phyloP scores from a whole-genome alignment of 1,140 invertebrate genomes.

The Lepidurus apus region DNA sequence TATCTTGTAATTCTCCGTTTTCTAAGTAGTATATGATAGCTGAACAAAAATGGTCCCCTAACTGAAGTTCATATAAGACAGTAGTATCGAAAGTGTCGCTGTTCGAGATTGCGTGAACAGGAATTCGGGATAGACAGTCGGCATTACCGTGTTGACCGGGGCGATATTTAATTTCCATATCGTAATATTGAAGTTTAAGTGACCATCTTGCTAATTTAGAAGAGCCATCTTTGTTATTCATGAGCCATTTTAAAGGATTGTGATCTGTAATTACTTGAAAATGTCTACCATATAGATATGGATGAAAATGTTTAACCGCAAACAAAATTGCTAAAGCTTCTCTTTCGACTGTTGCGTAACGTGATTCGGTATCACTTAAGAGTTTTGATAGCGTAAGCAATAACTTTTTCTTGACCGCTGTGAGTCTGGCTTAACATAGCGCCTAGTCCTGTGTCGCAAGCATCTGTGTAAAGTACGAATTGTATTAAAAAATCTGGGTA shows the following conservation, averaged over 20 bases:
- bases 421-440: neutral
- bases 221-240: too few relatives aligned
- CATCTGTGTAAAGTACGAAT: too few relatives aligned
- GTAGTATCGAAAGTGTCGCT: neutral
- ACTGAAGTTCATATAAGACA: neutral
- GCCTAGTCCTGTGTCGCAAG: neutral
- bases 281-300: neutral
- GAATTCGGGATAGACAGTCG: neutral
- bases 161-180: neutral
- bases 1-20: too few relatives aligned
- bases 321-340: neutral
- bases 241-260: too few relatives aligned
- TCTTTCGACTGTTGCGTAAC: neutral
- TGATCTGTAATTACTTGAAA: too few relatives aligned
- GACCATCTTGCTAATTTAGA: too few relatives aligned
- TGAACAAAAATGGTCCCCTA: neutral
- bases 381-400: neutral
- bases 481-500: conserved; percentile 24
- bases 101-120: neutral
- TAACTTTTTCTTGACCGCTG: neutral
- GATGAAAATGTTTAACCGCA: neutral
- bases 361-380: neutral
- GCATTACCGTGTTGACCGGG: neutral
- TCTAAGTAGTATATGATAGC: neutral
- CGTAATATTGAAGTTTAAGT: neutral